Evolutionary conservation across 2,888 invertebrate species (phyloP).

Genomic region (Agrochola litura): DNA sequence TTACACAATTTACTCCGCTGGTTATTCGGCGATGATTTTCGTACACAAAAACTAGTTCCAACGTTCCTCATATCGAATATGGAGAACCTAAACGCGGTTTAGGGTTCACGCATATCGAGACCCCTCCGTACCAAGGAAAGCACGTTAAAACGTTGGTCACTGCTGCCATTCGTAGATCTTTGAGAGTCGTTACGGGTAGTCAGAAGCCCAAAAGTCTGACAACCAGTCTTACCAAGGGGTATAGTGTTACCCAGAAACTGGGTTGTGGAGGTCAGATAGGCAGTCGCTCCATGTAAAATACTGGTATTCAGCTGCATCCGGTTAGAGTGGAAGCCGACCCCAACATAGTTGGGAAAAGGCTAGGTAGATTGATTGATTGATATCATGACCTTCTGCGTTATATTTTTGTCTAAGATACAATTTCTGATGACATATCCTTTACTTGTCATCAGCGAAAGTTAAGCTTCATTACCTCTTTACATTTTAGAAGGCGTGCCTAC

Average conservation of each 20-base stretch:
- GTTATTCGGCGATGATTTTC: neutral
- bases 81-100: neutral
- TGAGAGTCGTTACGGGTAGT: too few species aligned
- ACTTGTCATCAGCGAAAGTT: slow-evolving; percentile 2
- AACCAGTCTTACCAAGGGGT: too few species aligned
- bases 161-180: too few species aligned
- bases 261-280: too few species aligned
- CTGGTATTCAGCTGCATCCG: neutral
- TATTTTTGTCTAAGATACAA: neutral
- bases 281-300: neutral
- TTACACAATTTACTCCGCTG: too few species aligned
- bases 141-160: too few species aligned
- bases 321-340: neutral
- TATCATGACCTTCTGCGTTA: neutral
- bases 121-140: neutral
- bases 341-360: too few species aligned
- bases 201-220: too few species aligned
- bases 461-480: neutral
- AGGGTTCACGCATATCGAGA: neutral
- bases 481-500: neutral
- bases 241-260: too few species aligned
- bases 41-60: neutral
- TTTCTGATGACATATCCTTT: neutral
- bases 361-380: too few species aligned
- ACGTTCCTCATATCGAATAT: neutral